Evolutionary conservation across 2,113 vertebrate species (phyloP), one percentile per base, ranked within the genome.

Genomic region (Aramus guarauna): DNA sequence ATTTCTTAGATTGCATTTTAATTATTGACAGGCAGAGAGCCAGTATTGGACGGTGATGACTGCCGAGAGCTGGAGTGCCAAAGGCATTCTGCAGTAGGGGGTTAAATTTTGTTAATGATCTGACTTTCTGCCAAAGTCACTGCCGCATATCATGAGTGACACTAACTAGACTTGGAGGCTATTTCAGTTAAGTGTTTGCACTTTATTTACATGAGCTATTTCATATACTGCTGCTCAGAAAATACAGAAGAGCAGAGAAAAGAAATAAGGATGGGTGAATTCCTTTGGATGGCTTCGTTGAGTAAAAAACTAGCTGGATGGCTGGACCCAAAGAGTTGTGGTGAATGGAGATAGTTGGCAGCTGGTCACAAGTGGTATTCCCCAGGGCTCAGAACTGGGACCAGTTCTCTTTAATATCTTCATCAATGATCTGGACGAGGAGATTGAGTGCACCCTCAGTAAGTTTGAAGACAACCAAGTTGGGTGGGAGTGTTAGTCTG

Each of bases 1-100:
- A 94, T 96, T 96, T 94, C 53, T 94, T 74, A 85, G 91, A 91
- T 53, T 92, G 60, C 55, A 50, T 92, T 96, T 91, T 97, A 96
- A 92, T 94, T 96, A 86, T 74, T 76, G 87, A 63, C 50, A 81
- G 75, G 78, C 64, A 79, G 21, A 2, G 52, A 85, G 69, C 76
- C 77, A 86, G 83, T 26, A 19, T 4, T 82, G 41, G 53, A 41
- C 64, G 69, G 39, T 12, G 10, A 11, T 48, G 66, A 27, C 53
- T 78, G 73, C 77, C 2, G 45, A 84, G 71, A 84, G 69, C 66
- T 7, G 12, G 19, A 36, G n/a, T 58, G 88, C 85, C 62, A 69
- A 79, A 90, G 88, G 53, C 62, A 6, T 85, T 87, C 48, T 92
- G 56, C 63, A 56, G 66, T 6, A 78, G 83, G 60, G 56, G 83